Base-by-base conservation (phyloP, 1,140 invertebrate species). In the Arctopsyche grandis region DNA sequence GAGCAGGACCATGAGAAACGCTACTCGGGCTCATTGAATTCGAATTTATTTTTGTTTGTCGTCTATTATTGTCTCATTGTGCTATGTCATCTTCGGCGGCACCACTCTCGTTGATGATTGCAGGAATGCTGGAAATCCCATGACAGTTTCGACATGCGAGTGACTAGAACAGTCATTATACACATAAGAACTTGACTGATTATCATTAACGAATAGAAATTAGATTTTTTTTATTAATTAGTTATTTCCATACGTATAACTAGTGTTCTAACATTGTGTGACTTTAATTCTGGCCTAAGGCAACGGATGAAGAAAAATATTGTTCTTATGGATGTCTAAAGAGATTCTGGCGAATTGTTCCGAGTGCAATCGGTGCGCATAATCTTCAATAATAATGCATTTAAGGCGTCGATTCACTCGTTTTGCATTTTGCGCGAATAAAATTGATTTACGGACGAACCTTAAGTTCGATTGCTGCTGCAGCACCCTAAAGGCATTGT, bases 341-440 rank as follows among this genome's bases (percentile, higher is more conserved):
- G 63, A 22, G 24, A 66, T 52, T 52, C 21, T 26, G 1, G 52
- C 52, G 19, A 56, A 10, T 21, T 56, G 14, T 3, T 56, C 52
- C 10, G 69, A 48, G 16, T 21, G 16, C 69, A 71, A 71, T 71
- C 69, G 69, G 69, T 38, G 69, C 69, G 16, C 21, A 46, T 38
- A 71, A 71, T 71, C 69, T 71, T 16, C 69, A 71, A 71, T 71
- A 71, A 71, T 71, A 71, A 71, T 21, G 69, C 69, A 71, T 71
- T 71, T 71, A 71, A 71, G 69, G 69, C 69, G 69, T 44, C 69
- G 69, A 71, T 71, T 71, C 69, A 38, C 69, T 46, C 43, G 29
- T 71, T 71, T 71, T 71, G 69, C 69, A 71, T 71, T 71, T 71
- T 71, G 69, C 69, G 69, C 16, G 69, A 71, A 71, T 71, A 71